A percentile compares a stretch with the other conserved stretches of the same genome.
phyloP scores from a whole-genome alignment of 1,140 invertebrate genomes.

The Diachasmimorpha longicaudata region DNA sequence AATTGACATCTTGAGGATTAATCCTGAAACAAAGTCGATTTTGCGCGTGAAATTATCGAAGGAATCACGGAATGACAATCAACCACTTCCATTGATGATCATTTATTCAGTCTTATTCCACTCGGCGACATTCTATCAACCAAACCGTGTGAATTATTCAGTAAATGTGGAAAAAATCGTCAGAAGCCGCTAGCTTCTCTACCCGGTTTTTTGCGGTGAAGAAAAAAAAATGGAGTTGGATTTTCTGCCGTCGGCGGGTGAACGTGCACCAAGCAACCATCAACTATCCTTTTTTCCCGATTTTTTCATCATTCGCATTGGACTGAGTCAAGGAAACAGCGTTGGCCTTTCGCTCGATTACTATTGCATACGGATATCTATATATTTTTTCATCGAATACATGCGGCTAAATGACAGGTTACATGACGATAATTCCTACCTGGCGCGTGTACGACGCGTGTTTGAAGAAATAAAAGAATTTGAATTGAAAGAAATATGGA shows the following conservation, averaged over 20 bases:
- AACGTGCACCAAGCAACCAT: neutral
- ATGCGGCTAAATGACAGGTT: conserved; percentile 14
- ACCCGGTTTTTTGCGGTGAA: neutral
- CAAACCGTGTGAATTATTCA: no score
- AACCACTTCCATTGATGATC: no score
- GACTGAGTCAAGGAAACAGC: neutral
- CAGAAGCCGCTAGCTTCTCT: neutral
- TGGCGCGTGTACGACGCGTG: conserved; percentile 23
- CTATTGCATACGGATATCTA: neutral
- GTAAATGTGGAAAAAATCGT: neutral
- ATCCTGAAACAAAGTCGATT: no score
- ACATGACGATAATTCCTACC: conserved; percentile 17
- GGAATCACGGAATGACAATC: no score
- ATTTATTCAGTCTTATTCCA: no score
- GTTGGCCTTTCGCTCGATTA: conserved; percentile 3
- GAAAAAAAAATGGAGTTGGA: neutral
- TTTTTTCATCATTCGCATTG: neutral
- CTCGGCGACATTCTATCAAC: no score
- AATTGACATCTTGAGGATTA: no score
- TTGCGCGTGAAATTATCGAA: no score
- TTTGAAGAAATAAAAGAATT: conserved; percentile 28
- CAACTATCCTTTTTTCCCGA: neutral
- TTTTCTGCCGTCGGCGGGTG: conserved; percentile 14
- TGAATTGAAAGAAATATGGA: conserved; percentile 24
- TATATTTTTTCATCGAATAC: neutral